phyloP scores from a whole-genome alignment of 2,797 vertebrate genomes.

The Eospalax fontanierii region DNA sequence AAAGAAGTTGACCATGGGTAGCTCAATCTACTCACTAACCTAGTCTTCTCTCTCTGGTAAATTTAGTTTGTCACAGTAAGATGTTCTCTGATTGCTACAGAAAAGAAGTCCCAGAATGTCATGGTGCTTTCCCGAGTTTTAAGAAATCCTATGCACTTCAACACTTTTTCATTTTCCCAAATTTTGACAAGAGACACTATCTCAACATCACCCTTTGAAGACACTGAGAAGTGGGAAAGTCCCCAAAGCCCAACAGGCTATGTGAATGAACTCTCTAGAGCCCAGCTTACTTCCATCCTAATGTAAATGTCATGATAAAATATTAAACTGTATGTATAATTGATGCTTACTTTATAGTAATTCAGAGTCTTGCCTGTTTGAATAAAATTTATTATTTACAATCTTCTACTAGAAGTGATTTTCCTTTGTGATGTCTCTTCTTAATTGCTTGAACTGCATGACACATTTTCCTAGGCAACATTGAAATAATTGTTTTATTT shows the following conservation, averaged over 20 bases:
- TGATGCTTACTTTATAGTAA: constrained; percentile 90
- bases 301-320: constrained; percentile 90
- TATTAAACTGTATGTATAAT: constrained; percentile 90
- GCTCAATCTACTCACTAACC: not conserved
- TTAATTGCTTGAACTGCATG: constrained; percentile 89
- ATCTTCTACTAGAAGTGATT: constrained; percentile 89
- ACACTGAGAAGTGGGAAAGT: constrained; percentile 63
- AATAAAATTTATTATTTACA: constrained; percentile 91
- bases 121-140: constrained; percentile 1
- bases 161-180: constrained; percentile 65
- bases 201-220: constrained; percentile 51
- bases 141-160: constrained; percentile 15
- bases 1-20: not conserved
- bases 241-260: constrained; percentile 64
- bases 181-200: constrained; percentile 24
- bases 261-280: constrained; percentile 83
- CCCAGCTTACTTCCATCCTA: constrained; percentile 83
- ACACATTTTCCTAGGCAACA: constrained; percentile 86
- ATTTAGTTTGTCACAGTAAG: not conserved
- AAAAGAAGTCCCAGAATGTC: not conserved
- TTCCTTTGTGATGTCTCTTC: constrained; percentile 88
- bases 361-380: constrained; percentile 89
- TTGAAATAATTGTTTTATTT: constrained; percentile 83
- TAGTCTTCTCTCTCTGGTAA: not conserved
- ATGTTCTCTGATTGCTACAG: not conserved